Evolutionary conservation across 64 coral and sea anemone genomes (phyloP), one percentile per base, ranked within the genome.

Genomic region (Montipora efflorescens): DNA sequence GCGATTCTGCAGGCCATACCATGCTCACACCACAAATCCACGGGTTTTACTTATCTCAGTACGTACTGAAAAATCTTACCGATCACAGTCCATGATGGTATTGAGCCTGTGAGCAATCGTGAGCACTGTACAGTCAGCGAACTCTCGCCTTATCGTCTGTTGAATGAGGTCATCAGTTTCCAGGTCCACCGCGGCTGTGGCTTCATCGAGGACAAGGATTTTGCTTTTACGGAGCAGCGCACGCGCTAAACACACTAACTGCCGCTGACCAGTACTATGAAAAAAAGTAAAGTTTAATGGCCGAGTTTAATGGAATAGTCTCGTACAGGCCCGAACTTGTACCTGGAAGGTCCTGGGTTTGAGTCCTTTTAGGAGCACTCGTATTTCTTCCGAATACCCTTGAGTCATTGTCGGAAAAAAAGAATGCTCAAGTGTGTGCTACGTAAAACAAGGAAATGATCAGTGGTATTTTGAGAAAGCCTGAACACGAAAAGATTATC

Each of bases 91-190:
- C 84, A 98, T 98, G 74, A 98, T 98, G 0, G 96, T 98, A 61
- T 95, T 98, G 19, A 98, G 88, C 69, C 96, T 90, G 78, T 98
- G 96, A 12, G 96, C 96, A 25, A 98, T 95, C 0, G 96, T 98
- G 52, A 98, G 87, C 14, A 98, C 94, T 44, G 96, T 98, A 59
- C 91, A 74, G 77, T 98, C 96, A 48, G 96, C 91, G 66, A 98
- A 98, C 91, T 98, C 96, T 68, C 82, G 91, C 11, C 96, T 85
- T 69, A 98, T 95, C 18, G 96, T 98, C 44, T 98, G 76, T 86
- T 98, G 96, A 75, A 98, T 95, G 12, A 98, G 87, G 61, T 98
- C 96, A 98, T 98, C 96, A 76, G 96, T 98, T 74, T 98, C 96
- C 46, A 98, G 73, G 68, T 98, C 96, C 43, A 98, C 93, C 21